Base-by-base conservation (phyloP, 2,888 invertebrate species). In the Lasioglossum zephyrum region DNA sequence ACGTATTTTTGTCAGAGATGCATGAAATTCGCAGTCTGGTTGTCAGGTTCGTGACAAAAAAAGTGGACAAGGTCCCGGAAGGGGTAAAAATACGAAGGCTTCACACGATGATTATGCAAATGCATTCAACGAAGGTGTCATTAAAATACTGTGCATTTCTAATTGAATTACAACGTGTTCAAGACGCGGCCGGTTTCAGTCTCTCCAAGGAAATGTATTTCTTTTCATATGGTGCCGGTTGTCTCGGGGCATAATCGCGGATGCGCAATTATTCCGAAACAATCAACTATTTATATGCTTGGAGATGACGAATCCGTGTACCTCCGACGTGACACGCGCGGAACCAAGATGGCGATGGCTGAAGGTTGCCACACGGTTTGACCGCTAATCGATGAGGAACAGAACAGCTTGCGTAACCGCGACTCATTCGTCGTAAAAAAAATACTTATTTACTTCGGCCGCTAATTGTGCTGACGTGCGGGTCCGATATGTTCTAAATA, bases 331-430 rank as follows among this genome's bases (percentile, higher is more conserved):
- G 60, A 76, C 79, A 75, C 60, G 26, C 70, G n/a, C 57, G 70
- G 74, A 78, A 80, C 60, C 69, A 73, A 74, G 49, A 81, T 63
- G 78, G 53, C 77, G 69, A 31, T 57, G 44, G 1, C 41, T 47
- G 82, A 89, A 87, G 84, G 87, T 57, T 87, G 77, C 60, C 39
- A 18, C 66, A 74, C 44, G 74, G 26, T 74, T 72, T 39, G 79
- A 79, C 79, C 73, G 83, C 70, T 86, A 83, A 87, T 87, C 87
- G 83, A 83, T 83, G 77, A 79, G 75, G 82, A 83, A 87, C 79
- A 74, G 53, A 63, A 77, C 53, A n/a, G 44, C 79, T 87, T 89
- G 79, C 85, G 81, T 89, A 85, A 87, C 77, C 60, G 44, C 76
- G 49, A 81, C 47, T 81, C 79, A 41, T 73, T 75, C 26, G 80